Percentiles rank a stretch among this genome's conserved stretches.
Evolutionary conservation across 2,888 invertebrate genomes (phyloP).

Genomic region (Microctonus aethiopoides): DNA sequence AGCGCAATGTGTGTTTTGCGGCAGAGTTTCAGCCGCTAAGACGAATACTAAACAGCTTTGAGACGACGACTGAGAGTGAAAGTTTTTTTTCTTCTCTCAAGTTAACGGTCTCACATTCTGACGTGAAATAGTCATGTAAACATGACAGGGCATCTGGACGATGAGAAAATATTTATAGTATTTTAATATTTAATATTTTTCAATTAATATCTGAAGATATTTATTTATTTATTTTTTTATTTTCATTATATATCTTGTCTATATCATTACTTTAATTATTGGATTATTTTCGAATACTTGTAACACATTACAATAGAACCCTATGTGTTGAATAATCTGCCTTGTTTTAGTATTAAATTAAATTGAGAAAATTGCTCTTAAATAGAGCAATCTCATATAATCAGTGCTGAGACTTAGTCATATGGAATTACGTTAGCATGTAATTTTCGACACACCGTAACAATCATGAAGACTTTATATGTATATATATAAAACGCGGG

Average conservation of each 20-base stretch:
- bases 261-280: too few relatives aligned
- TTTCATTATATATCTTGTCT: neutral
- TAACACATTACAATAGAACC: constrained; percentile 24
- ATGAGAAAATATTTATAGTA: neutral
- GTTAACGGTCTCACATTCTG: constrained; percentile 18
- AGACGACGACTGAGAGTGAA: constrained; percentile 4
- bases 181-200: neutral
- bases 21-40: constrained; percentile 22
- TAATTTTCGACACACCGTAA: constrained; percentile 57
- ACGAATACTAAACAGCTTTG: constrained; percentile 37
- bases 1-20: constrained; percentile 33
- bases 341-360: constrained; percentile 48
- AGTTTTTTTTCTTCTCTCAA: constrained; percentile 7
- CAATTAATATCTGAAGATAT: too few relatives aligned
- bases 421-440: constrained; percentile 54
- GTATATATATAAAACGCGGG: constrained; percentile 12
- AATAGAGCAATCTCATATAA: constrained; percentile 58
- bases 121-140: constrained; percentile 20
- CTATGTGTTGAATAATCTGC: constrained; percentile 3
- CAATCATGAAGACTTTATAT: constrained; percentile 20
- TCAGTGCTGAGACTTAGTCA: constrained; percentile 55
- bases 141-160: neutral
- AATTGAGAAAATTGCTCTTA: constrained; percentile 53
- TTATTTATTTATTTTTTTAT: too few relatives aligned
- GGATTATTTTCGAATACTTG: neutral